Evolutionary conservation across 2,797 vertebrate species (phyloP).

Genomic region (Leptodactylus fallax): DNA sequence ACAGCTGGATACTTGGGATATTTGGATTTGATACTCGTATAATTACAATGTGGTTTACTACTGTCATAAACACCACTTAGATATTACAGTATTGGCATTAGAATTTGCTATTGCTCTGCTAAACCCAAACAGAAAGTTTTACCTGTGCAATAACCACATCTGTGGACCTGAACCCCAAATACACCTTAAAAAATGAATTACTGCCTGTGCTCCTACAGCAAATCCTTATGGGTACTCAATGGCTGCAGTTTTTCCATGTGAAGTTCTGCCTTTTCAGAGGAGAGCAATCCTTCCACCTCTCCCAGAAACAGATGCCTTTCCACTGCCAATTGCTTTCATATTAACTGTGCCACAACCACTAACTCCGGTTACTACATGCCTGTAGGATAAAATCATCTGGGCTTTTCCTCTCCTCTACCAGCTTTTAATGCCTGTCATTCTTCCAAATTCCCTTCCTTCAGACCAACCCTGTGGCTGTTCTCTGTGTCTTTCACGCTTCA

Average conservation of each 20-base stretch:
- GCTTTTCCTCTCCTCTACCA: too few relatives aligned
- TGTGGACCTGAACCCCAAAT: background rate
- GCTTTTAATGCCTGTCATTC: too few relatives aligned
- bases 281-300: too few relatives aligned
- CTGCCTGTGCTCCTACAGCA: background rate
- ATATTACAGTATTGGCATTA: background rate
- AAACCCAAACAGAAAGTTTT: background rate
- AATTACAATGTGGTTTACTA: conserved; percentile 14
- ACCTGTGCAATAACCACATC: background rate
- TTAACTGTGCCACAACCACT: too few relatives aligned
- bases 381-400: too few relatives aligned
- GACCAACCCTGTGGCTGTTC: too few relatives aligned
- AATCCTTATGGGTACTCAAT: background rate
- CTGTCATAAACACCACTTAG: background rate
- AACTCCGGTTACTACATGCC: too few relatives aligned
- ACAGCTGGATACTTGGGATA: background rate
- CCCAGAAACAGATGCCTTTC: background rate
- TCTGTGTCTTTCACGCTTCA: too few relatives aligned
- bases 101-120: background rate
- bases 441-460: too few relatives aligned
- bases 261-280: too few relatives aligned
- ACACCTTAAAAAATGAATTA: background rate
- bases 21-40: background rate
- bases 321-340: background rate
- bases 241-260: background rate